A percentile compares a stretch with the other conserved stretches of the same genome.
phyloP scores from a whole-genome alignment of 2,797 vertebrate genomes.

The Melanotaenia maccullochi region DNA sequence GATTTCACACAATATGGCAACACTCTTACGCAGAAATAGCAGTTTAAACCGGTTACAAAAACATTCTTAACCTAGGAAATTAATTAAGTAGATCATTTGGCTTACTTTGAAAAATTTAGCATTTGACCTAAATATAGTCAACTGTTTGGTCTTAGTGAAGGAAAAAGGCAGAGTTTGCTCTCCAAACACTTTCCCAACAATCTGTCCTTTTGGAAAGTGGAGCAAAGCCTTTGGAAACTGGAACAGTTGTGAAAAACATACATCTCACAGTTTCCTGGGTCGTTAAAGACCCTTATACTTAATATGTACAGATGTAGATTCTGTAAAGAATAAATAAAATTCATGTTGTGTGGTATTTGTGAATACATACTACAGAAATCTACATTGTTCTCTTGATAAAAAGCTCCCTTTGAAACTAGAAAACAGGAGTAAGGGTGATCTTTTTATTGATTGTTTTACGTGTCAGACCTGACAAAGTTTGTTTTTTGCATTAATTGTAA shows the following conservation, averaged over 20 bases:
- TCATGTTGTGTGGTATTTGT: no score
- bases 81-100: neutral
- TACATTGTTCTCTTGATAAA: no score
- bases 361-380: no score
- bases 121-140: conserved; percentile 27
- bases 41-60: neutral
- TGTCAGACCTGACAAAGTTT: neutral
- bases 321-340: neutral
- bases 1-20: neutral
- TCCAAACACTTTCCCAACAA: conserved; percentile 19
- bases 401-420: no score
- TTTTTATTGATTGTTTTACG: neutral
- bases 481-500: neutral
- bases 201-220: conserved; percentile 38
- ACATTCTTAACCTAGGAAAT: neutral
- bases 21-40: neutral
- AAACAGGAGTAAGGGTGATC: no score
- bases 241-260: conserved; percentile 20
- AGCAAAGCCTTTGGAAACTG: conserved; percentile 41
- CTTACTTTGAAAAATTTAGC: conserved; percentile 4
- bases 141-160: conserved; percentile 17
- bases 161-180: conserved; percentile 31
- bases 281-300: neutral
- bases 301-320: neutral
- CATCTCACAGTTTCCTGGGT: conserved; percentile 10